Percentiles rank a stretch among this genome's conserved stretches.
Conservation (phyloP, 2,888 invertebrate species). For the Hirtodrosophila duncani region DNA sequence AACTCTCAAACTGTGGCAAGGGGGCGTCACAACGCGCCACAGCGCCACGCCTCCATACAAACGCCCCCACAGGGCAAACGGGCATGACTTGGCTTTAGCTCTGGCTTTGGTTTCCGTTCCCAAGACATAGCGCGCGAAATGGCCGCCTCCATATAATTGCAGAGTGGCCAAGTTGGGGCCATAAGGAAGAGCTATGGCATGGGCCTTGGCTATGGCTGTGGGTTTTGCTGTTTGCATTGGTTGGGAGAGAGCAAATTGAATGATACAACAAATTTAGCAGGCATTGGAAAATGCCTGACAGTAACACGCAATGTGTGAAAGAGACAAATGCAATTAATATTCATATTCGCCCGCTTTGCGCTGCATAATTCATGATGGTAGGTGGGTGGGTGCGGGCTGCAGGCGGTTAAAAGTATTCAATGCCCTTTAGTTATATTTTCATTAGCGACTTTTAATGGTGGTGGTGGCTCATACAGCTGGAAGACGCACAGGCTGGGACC, state of each 20-base stretch:
- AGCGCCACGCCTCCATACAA: constrained; percentile 31
- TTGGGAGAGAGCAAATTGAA: constrained; percentile 49
- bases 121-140: too few species aligned
- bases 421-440: constrained; percentile 48
- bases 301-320: constrained; percentile 48
- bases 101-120: too few species aligned
- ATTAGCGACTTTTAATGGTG: constrained; percentile 53
- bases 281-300: constrained; percentile 19
- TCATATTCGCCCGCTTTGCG: constrained; percentile 42
- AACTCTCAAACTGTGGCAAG: constrained; percentile 46
- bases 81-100: too few species aligned
- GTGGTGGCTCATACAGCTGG: too few species aligned
- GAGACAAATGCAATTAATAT: constrained; percentile 45
- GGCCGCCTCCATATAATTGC: too few species aligned
- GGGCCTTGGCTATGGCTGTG: background rate
- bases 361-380: constrained; percentile 42
- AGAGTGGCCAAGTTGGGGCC: background rate
- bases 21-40: constrained; percentile 42
- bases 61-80: constrained; percentile 2
- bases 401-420: background rate
- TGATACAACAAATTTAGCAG: constrained; percentile 50
- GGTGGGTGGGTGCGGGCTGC: background rate
- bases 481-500: constrained; percentile 29
- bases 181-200: background rate
- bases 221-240: constrained; percentile 14